A percentile compares a stretch with the other conserved stretches of the same genome.
Evolutionary conservation across 2,888 invertebrate genomes (phyloP).

Genomic region (Philereme vetulata): DNA sequence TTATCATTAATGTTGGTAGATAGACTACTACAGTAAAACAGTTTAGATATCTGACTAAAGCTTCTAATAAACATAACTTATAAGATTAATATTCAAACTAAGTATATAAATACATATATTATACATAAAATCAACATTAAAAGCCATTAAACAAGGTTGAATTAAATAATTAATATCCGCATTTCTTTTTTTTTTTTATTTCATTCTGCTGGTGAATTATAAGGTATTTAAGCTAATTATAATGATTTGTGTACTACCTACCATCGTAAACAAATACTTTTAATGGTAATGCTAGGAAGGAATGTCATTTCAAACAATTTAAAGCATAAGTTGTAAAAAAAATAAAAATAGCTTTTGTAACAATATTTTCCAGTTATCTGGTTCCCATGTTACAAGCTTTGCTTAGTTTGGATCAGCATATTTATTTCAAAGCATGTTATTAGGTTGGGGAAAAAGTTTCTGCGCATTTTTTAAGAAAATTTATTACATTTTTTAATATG

Average conservation of each 20-base stretch:
- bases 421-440: too few species aligned
- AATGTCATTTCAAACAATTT: neutral
- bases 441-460: too few species aligned
- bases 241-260: constrained; percentile 20
- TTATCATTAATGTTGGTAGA: too few species aligned
- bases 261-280: constrained; percentile 22
- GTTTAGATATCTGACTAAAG: too few species aligned
- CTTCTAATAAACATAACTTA: neutral
- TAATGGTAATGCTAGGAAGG: constrained; percentile 1
- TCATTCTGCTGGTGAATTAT: constrained; percentile 26
- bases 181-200: constrained; percentile 23
- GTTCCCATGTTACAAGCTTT: too few species aligned
- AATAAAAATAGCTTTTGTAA: too few species aligned
- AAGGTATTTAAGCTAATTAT: constrained; percentile 24
- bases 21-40: too few species aligned
- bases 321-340: neutral
- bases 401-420: too few species aligned
- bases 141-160: constrained; percentile 15
- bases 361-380: too few species aligned
- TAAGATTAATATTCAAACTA: neutral
- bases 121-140: constrained; percentile 5
- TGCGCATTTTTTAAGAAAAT: too few species aligned
- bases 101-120: too few species aligned
- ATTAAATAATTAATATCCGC: constrained; percentile 30
- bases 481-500: too few species aligned